Evolutionary conservation across 2,888 invertebrate genomes (phyloP).

Genomic region (Lithodes maja): DNA sequence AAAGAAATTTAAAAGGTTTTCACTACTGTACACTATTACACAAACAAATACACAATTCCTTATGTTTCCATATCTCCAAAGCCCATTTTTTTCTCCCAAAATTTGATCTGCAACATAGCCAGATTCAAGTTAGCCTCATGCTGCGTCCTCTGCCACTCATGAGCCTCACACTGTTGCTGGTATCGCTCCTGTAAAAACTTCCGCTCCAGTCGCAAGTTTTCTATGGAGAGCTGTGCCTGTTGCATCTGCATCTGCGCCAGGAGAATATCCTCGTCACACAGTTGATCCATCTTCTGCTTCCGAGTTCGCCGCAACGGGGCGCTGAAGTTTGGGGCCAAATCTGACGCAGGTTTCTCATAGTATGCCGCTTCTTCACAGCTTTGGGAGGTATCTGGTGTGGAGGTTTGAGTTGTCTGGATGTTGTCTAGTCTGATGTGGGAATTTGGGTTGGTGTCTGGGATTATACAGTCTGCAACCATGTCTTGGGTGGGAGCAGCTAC

Average conservation of each 20-base stretch:
- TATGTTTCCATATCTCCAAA: conserved; percentile 64
- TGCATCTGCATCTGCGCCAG: conserved; percentile 62
- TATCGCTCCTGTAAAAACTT: conserved; percentile 51
- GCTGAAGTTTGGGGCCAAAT: conserved; percentile 51
- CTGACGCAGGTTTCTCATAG: conserved; percentile 49
- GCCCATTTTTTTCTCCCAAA: conserved; percentile 62
- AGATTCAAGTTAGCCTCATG: conserved; percentile 58
- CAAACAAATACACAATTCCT: background rate
- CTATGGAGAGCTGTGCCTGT: conserved; percentile 59
- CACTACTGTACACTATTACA: no score
- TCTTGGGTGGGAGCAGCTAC: conserved; percentile 41
- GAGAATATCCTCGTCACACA: conserved; percentile 59
- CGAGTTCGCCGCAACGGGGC: conserved; percentile 46
- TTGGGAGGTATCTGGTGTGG: conserved; percentile 42
- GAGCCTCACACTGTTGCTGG: conserved; percentile 58
- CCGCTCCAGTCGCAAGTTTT: conserved; percentile 57
- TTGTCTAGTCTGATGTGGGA: conserved; percentile 45
- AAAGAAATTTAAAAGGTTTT: no score
- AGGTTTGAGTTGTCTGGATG: conserved; percentile 47
- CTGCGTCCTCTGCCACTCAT: conserved; percentile 55
- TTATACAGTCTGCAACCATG: conserved; percentile 49
- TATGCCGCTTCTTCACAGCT: conserved; percentile 40
- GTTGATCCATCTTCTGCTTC: conserved; percentile 61
- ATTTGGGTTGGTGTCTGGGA: conserved; percentile 45
- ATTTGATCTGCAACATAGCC: conserved; percentile 61